Base-by-base conservation (phyloP, 2,113 vertebrate species). In the Ardeotis arabs region DNA sequence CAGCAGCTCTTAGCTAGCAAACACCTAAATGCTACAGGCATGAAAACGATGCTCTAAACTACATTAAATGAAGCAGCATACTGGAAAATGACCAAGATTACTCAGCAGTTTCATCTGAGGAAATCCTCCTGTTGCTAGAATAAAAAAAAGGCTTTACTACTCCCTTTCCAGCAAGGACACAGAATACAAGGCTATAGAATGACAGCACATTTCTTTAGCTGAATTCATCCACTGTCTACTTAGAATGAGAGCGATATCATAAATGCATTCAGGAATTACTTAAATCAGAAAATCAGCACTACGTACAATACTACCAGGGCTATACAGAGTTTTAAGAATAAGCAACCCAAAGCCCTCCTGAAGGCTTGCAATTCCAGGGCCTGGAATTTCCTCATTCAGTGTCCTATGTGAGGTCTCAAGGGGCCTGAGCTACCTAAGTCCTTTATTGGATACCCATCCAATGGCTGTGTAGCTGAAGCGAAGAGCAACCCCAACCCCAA, bases 31-130 rank as follows among this genome's bases (percentile, higher is more conserved):
- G 75, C 63, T 90, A 58, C 28, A 88, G 50, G 45, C 82, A 74
- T 83, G 67, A 85, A 87, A 94, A 89, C 62, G 27, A 45, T 72
- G 59, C 33, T 86, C 50, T 63, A 81, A 88, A 94, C 81, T 77
- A 63, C 50, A 70, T 70, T 63, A 80, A 94, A 84, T 70, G 82
- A 92, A 94, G 44, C 15, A 93, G 47, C 23, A 44, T 63, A 86
- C 72, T 95, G 92, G 67, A 84, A 94, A 95, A 90, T 52, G 28
- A 95, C 45, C 55, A 89, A 73, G 82, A 84, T 95, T 92, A 93
- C 37, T 90, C 95, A 92, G 82, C 90, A 90, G 60, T 70, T 94
- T 90, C n/a, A 29, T 74, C 72, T 80, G 70, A 73, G 79, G 68
- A 95, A 88, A 73, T 55, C 41, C 22, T 9, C 22, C 59, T 93